These are phyloP conservation scores for Pseudochirops corinnae DNA, from an alignment of 2,797 vertebrate species.

Conservation along the genomic window DNA sequence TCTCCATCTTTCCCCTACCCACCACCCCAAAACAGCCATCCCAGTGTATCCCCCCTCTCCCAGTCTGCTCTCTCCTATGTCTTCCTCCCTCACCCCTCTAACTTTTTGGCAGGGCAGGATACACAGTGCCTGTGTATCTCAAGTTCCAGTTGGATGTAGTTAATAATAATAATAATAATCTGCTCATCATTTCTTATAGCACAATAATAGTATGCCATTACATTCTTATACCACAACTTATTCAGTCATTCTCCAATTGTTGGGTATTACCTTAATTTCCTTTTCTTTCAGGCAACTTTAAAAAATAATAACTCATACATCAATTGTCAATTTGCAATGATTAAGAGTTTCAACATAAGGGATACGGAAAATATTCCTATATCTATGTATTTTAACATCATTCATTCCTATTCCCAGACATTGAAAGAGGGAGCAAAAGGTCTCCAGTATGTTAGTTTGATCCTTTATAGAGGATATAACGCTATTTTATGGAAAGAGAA, in stretches of 20 bases:
- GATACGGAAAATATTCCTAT: neutral
- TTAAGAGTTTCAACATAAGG: neutral
- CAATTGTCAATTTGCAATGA: neutral
- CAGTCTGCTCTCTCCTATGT: too few relatives aligned
- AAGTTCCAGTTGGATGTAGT: too few relatives aligned
- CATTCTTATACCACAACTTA: neutral
- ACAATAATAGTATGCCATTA: neutral
- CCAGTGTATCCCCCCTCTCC: too few relatives aligned
- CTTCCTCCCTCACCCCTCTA: too few relatives aligned
- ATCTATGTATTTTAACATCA: neutral
- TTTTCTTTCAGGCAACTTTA: neutral
- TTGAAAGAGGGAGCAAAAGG: neutral
- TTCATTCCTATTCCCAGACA: neutral
- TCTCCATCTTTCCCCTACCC: too few relatives aligned
- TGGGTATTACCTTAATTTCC: neutral
- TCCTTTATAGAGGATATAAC: neutral
- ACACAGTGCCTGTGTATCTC: too few relatives aligned
- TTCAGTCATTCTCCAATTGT: neutral
- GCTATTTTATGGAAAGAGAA: neutral
- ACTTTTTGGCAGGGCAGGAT: too few relatives aligned
- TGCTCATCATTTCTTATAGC: neutral
- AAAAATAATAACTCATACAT: neutral
- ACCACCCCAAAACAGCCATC: too few relatives aligned
- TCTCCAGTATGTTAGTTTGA: neutral
- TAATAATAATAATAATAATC: too few relatives aligned